Evolutionary conservation across 2,113 vertebrate species (phyloP), one percentile per base, ranked within the genome.

Genomic region (Alexandromys fortis): DNA sequence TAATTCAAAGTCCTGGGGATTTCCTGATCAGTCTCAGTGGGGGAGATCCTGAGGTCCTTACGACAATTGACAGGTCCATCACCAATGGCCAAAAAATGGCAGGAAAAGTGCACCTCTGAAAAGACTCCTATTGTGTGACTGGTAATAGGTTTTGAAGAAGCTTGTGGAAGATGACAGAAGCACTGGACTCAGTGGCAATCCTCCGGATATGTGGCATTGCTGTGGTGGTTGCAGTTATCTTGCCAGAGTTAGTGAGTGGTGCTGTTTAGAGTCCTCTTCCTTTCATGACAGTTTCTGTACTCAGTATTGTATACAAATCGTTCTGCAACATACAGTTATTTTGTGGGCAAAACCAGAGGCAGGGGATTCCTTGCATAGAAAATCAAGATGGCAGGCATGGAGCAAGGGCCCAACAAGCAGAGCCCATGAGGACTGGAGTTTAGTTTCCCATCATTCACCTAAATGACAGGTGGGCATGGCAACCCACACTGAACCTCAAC

Each of bases 21-120:
- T 94, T 86, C 63, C 76, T 93, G 91, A 95, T 96, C 92, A 88
- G 30, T 58, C 90, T 30, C 68, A 68, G 49, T 45, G 42, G 87
- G 94, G 45, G 49, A 94, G 70, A 93, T 49, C 76, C 79, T 1
- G 1, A 77, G 63, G 87, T 52, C 70, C 83, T 88, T 85, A 47
- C 78, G 92, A 92, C 72, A 94, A 13, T 76, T 68, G 76, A 55
- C 76, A 94, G 72, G 86, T 90, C 88, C 30, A 26, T 85, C 67
- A 85, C 75, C 45, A 30, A 24, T 67, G 12, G 75, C 94, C 85
- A 47, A 81, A 96, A 96, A 93, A 85, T 72, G 79, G 88, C 87
- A 93, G 78, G 24, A 68, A 76, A 85, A 81, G 85, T 17, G 35
- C 22, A 35, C 52, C 77, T 88, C 47, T 38, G 16, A 52, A 38